Percentiles rank a stretch among this genome's conserved stretches.
Evolutionary conservation across 1,140 invertebrate species (phyloP).

Genomic region (Penaeus japonicus): DNA sequence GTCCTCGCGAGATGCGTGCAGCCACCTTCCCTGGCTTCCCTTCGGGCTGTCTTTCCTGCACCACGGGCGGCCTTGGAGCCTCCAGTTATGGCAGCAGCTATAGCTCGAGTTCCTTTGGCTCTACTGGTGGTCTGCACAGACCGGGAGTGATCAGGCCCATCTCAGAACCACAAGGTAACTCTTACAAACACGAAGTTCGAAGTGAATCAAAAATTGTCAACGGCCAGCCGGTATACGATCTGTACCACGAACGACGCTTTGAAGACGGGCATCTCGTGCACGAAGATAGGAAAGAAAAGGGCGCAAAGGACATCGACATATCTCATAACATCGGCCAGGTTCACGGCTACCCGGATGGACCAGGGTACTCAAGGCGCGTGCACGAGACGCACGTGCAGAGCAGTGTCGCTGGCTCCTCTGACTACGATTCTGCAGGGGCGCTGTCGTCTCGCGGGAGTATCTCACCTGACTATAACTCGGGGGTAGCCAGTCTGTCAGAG

Average conservation of each 20-base stretch:
- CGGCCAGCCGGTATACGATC: slow-evolving; percentile 53
- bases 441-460: too few species aligned
- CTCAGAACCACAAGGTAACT: background rate
- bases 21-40: background rate
- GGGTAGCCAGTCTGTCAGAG: background rate
- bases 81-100: background rate
- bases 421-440: background rate
- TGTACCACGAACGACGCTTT: slow-evolving; percentile 48
- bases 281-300: slow-evolving; percentile 44
- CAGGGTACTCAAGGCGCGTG: too few species aligned
- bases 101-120: background rate
- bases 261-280: slow-evolving; percentile 50
- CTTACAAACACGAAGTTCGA: slow-evolving; percentile 40
- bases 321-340: background rate
- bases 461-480: background rate
- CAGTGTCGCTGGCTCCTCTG: background rate
- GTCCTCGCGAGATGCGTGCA: background rate
- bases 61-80: background rate
- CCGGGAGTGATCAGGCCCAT: background rate
- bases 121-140: background rate
- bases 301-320: slow-evolving; percentile 23
- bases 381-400: background rate
- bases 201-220: slow-evolving; percentile 52
- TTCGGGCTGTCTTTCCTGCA: slow-evolving; percentile 26
- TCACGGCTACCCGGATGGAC: too few species aligned